A percentile compares a stretch with the other conserved stretches of the same genome.
These are phyloP conservation scores for Adelognathus sp. DNA, from an alignment of 2,888 invertebrate species.

Conservation along the genomic window DNA sequence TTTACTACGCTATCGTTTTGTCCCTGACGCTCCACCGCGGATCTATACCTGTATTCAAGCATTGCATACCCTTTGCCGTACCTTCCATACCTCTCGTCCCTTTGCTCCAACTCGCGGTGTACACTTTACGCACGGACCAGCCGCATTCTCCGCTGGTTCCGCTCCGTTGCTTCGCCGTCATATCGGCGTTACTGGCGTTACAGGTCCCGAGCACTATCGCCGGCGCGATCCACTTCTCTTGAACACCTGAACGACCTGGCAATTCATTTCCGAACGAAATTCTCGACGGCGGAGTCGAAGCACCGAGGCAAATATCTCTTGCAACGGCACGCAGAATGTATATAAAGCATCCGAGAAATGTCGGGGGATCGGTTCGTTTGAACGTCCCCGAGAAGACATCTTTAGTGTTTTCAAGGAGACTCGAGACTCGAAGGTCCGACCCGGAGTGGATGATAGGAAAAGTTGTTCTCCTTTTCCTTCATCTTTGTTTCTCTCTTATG, in stretches of 20 bases:
- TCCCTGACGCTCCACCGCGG: constrained; percentile 39
- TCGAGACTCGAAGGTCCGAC: constrained; percentile 5
- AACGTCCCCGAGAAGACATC: constrained; percentile 27
- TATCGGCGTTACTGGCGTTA: not conserved
- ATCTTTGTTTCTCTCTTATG: constrained; percentile 21
- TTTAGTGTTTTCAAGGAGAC: constrained; percentile 27
- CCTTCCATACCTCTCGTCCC: not conserved
- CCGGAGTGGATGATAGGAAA: constrained; percentile 47
- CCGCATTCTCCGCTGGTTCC: constrained; percentile 17
- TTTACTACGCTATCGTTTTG: constrained; percentile 51
- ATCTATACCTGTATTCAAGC: constrained; percentile 40
- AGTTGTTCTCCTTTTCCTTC: constrained; percentile 37
- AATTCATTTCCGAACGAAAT: constrained; percentile 11
- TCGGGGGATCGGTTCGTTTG: constrained; percentile 16
- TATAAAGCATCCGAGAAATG: constrained; percentile 14
- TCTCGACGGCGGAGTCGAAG: not conserved
- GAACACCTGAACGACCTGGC: not conserved
- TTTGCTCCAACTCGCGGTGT: not conserved
- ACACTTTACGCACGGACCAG: constrained; percentile 27
- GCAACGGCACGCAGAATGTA: constrained; percentile 11
- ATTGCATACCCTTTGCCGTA: constrained; percentile 41
- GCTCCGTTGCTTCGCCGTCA: not conserved
- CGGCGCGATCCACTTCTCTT: not conserved
- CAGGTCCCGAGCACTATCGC: not conserved
- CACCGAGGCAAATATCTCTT: constrained; percentile 10